These are phyloP conservation scores for Diploptera punctata DNA, from an alignment of 2,888 invertebrate species.

Conservation along the genomic window DNA sequence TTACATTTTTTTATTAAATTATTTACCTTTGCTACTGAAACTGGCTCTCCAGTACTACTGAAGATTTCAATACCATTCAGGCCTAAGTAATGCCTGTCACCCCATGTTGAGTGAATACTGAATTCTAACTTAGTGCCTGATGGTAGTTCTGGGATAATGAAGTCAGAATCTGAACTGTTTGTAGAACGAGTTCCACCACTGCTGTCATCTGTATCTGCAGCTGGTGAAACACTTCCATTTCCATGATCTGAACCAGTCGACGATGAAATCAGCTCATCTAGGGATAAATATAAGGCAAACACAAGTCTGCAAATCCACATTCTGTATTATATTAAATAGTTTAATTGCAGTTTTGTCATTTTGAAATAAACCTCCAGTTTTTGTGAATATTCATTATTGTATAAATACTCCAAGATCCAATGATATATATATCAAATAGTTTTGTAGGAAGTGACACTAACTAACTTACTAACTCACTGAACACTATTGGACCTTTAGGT, in stretches of 20 bases:
- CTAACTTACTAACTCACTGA: too few species aligned
- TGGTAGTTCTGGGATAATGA: slow-evolving; percentile 80
- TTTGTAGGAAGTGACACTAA: too few species aligned
- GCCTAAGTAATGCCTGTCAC: slow-evolving; percentile 79
- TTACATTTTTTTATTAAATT: neutral
- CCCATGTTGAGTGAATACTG: slow-evolving; percentile 78
- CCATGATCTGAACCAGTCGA: neutral
- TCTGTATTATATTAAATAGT: too few species aligned
- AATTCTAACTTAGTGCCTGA: slow-evolving; percentile 69
- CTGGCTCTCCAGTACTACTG: slow-evolving; percentile 65
- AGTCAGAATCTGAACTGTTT: slow-evolving; percentile 54
- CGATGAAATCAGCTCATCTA: slow-evolving; percentile 1
- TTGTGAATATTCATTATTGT: too few species aligned
- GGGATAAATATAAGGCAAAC: neutral
- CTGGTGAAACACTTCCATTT: neutral
- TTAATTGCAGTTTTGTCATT: too few species aligned
- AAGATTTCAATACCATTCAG: slow-evolving; percentile 81
- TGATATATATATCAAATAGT: too few species aligned
- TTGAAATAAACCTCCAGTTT: too few species aligned
- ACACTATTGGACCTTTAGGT: too few species aligned
- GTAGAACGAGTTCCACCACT: neutral
- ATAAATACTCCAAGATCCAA: too few species aligned
- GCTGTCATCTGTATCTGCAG: neutral
- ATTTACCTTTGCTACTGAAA: slow-evolving; percentile 65
- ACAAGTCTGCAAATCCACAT: too few species aligned